Percentiles rank a stretch among this genome's conserved stretches.
These are phyloP conservation scores for Oryctes rhinoceros DNA, from an alignment of 1,140 invertebrate genomes.

Conservation along the genomic window DNA sequence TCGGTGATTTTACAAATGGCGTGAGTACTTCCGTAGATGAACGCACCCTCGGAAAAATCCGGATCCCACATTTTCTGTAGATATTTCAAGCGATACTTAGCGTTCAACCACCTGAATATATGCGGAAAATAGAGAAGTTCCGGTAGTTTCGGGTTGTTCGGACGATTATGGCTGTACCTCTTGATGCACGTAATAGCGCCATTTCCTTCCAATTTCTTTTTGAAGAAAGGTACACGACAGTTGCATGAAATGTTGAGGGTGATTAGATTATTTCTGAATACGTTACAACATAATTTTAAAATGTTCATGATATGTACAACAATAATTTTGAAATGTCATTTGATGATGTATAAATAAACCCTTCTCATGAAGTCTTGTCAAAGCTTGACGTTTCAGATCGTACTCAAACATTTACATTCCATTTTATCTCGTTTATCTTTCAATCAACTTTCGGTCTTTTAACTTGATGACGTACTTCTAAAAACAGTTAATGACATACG, in stretches of 20 bases:
- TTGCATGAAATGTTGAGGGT: not conserved
- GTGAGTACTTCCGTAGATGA: constrained; percentile 57
- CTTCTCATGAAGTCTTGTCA: not conserved
- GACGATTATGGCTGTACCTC: constrained; percentile 37
- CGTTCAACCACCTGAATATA: constrained; percentile 57
- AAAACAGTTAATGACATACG: too few species aligned
- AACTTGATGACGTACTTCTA: too few species aligned
- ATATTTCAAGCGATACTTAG: constrained; percentile 57
- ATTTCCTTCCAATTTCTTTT: not conserved
- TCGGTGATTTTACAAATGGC: constrained; percentile 58
- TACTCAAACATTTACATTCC: too few species aligned
- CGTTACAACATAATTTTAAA: constrained; percentile 38
- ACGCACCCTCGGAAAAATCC: constrained; percentile 58
- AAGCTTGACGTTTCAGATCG: not conserved
- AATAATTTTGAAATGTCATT: constrained; percentile 33
- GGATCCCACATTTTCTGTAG: constrained; percentile 57
- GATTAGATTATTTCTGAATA: constrained; percentile 4
- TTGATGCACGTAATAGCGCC: not conserved
- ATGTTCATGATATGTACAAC: constrained; percentile 38
- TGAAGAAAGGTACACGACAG: not conserved
- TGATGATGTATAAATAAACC: constrained; percentile 3
- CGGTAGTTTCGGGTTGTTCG: constrained; percentile 52
- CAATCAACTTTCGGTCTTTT: too few species aligned
- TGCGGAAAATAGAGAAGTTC: constrained; percentile 59
- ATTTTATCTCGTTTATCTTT: too few species aligned